Conservation (phyloP, 2,113 vertebrate genomes). For the Sinosuthora webbiana region DNA sequence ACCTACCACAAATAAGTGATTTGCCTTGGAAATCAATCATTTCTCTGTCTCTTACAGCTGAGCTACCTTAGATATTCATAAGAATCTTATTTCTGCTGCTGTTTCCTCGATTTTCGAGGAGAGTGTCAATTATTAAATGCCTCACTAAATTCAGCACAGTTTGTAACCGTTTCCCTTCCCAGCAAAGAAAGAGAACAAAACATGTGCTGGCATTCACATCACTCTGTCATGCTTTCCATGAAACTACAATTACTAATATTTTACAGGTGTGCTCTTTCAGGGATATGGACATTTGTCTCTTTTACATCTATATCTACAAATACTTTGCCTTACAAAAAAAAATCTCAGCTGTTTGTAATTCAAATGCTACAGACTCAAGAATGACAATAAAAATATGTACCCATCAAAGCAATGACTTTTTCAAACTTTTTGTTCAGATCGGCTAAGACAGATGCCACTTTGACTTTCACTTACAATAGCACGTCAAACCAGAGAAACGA, state of each 20-base stretch:
- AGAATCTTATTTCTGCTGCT: conserved; percentile 58
- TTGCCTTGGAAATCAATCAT: conserved; percentile 32
- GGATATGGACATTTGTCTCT: not conserved
- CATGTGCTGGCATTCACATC: conserved; percentile 1
- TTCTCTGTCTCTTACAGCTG: not conserved
- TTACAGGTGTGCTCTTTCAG: conserved; percentile 55
- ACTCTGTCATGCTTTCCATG: not conserved
- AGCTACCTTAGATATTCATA: conserved; percentile 36
- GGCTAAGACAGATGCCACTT: conserved; percentile 50
- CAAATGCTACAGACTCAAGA: not conserved
- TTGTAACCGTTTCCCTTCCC: conserved; percentile 30
- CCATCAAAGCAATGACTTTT: conserved; percentile 60
- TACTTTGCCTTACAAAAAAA: not conserved
- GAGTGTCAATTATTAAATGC: conserved; percentile 55
- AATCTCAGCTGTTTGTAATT: not conserved
- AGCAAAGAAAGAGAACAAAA: conserved; percentile 43
- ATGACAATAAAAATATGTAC: conserved; percentile 60
- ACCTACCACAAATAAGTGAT: conserved; percentile 35
- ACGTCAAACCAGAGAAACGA: conserved; percentile 59
- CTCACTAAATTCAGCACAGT: conserved; percentile 44
- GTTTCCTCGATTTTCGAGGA: conserved; percentile 35
- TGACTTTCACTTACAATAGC: conserved; percentile 67
- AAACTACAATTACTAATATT: conserved; percentile 24
- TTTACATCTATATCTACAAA: not conserved
- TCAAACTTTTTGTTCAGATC: conserved; percentile 71